A percentile compares a stretch with the other conserved stretches of the same genome.
Conservation (phyloP, 2,797 vertebrate genomes). For the Ataeniobius toweri region DNA sequence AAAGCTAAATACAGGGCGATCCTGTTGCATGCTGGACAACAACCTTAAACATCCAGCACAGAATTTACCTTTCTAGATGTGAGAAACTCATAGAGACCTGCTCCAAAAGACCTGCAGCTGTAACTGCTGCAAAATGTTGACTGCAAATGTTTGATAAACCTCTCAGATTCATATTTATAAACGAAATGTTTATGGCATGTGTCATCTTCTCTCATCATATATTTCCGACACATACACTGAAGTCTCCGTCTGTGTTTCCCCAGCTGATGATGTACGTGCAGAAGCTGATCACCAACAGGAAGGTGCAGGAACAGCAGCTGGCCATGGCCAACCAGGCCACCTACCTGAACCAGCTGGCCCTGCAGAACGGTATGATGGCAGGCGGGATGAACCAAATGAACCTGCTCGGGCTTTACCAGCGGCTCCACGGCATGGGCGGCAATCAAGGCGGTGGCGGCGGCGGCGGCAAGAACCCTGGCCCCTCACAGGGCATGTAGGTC, state of each 20-base stretch:
- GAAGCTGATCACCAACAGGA: conserved; percentile 94
- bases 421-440: conserved; percentile 86
- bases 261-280: conserved; percentile 97
- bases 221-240: not conserved
- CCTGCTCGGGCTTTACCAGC: conserved; percentile 94
- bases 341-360: conserved; percentile 91
- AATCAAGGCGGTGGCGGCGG: conserved; percentile 79
- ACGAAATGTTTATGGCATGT: too few species aligned
- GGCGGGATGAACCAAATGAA: conserved; percentile 86
- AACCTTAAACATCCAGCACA: not conserved
- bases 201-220: not conserved
- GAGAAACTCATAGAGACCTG: not conserved
- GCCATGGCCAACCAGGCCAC: conserved; percentile 89
- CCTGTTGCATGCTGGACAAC: not conserved
- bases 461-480: conserved; percentile 92
- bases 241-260: conserved; percentile 15
- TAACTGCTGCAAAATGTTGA: not conserved
- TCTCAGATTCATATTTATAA: not conserved
- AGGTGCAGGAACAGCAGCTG: conserved; percentile 95
- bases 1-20: too few species aligned
- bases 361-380: conserved; percentile 81
- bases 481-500: conserved; percentile 92
- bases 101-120: not conserved
- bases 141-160: not conserved
- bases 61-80: not conserved